Evolutionary conservation across 2,888 invertebrate species (phyloP).

Genomic region (Acronicta psi): DNA sequence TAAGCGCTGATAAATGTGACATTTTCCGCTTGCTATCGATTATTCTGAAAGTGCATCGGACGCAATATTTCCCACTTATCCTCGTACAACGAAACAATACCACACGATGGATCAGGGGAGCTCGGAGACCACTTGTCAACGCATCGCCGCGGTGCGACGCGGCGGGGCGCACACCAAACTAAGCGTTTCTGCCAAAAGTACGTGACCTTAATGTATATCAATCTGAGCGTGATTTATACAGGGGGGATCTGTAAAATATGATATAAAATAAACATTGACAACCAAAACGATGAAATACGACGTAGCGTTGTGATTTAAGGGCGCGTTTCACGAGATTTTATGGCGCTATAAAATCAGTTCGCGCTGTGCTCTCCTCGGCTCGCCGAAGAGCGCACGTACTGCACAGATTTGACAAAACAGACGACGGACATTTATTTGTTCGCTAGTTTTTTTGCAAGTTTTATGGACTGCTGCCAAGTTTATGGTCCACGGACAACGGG

Average conservation of each 20-base stretch:
- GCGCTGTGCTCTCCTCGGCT: conserved; percentile 64
- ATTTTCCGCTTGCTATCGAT: conserved; percentile 27
- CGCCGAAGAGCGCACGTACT: conserved; percentile 78
- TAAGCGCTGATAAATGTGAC: conserved; percentile 22
- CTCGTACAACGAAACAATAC: conserved; percentile 37
- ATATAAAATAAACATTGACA: conserved; percentile 90
- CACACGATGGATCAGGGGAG: conserved; percentile 43
- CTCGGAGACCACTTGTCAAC: conserved; percentile 75
- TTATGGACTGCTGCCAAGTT: conserved; percentile 87
- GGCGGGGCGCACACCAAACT: conserved; percentile 69
- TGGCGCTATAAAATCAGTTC: conserved; percentile 88
- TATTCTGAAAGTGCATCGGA: conserved; percentile 49
- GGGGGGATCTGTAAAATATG: conserved; percentile 88
- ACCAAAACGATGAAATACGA: conserved; percentile 89
- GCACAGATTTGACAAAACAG: conserved; percentile 88
- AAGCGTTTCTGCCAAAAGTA: conserved; percentile 85
- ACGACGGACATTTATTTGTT: conserved; percentile 87
- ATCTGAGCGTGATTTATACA: conserved; percentile 86
- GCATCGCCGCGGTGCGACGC: conserved; percentile 50
- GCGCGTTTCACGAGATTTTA: conserved; percentile 88
- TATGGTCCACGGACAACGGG: conserved; percentile 79
- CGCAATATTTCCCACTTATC: conserved; percentile 53
- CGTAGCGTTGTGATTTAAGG: conserved; percentile 87
- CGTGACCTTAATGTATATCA: conserved; percentile 89
- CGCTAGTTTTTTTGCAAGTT: conserved; percentile 84